These are phyloP conservation scores for Hepsetus odoe DNA, from an alignment of 2,113 vertebrate genomes.

Conservation along the genomic window DNA sequence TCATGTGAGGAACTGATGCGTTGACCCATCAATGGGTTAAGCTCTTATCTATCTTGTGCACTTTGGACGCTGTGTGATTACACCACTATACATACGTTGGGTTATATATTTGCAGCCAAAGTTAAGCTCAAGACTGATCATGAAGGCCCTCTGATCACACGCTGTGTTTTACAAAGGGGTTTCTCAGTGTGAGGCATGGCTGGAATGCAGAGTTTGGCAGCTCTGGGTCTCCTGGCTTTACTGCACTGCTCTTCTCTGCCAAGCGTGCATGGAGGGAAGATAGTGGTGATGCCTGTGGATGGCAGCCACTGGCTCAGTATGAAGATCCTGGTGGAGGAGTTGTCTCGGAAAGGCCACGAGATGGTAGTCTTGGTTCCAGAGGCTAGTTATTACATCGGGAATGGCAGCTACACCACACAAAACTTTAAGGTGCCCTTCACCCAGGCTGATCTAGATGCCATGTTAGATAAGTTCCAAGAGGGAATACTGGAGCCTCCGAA, in stretches of 20 bases:
- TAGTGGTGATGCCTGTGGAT: constrained; percentile 80
- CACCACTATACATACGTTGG: not conserved
- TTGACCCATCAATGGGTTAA: not conserved
- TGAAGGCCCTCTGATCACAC: not conserved
- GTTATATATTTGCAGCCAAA: constrained; percentile 45
- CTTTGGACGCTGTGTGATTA: not conserved
- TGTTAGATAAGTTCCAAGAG: not conserved
- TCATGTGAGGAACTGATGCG: not conserved
- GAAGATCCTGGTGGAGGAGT: constrained; percentile 76
- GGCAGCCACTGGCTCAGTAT: constrained; percentile 90
- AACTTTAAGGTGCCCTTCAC: constrained; percentile 67
- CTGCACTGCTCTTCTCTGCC: constrained; percentile 60
- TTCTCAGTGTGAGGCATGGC: constrained; percentile 19
- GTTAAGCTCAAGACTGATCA: not conserved
- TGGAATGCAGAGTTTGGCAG: constrained; percentile 49
- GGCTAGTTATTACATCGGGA: constrained; percentile 65
- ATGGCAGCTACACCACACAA: constrained; percentile 57
- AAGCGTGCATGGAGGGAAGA: constrained; percentile 67
- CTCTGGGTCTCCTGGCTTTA: constrained; percentile 59
- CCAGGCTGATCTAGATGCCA: constrained; percentile 58
- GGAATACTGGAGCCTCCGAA: not conserved
- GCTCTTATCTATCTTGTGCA: not conserved
- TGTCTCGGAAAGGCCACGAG: constrained; percentile 76
- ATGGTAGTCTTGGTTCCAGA: constrained; percentile 78
- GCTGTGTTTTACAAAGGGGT: not conserved